Base-by-base conservation (phyloP, 2,797 vertebrate genomes). In the Botia almorhae region DNA sequence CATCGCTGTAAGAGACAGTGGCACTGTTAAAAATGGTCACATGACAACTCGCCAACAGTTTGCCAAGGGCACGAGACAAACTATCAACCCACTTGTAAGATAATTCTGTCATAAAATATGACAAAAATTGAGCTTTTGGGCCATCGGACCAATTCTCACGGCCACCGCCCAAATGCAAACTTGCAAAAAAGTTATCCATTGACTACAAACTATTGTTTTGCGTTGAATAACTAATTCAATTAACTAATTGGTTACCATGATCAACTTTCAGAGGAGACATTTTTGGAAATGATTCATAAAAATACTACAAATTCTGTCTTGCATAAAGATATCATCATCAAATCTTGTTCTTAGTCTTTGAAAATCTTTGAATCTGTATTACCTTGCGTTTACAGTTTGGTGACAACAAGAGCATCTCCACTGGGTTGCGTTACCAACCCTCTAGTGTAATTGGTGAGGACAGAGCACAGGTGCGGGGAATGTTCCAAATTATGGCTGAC, bases 381-480 rank as follows among this genome's bases (percentile, higher is more conserved):
- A 26, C 23, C 6, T 55, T 76, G 17, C 13, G 36, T 36, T 60
- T 50, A 17, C 43, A 8, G n/a, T 78, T 69, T 50, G 46, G 23
- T 39, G n/a, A 56, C 48, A 72, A 19, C 29, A n/a, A 10, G 8
- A 23, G 65, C 12, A 29, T 63, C 83, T 58, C 10, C 11, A 77
- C 0, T 51, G 13, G 29, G 55, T 63, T 71, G 3, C 46, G 50
- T 56, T 29, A 55, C 29, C 11, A 74, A 7, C 36, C 26, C 23
- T 56, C 39, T 21, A 3, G 3, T 77, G 69, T 81, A 76, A 87
- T 74, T 64, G 48, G 14, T 61, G 46, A 69, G 26, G 78, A 80
- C 51, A n/a, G 78, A 75, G 78, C 84, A 81, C 86, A 84, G 84
- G 82, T 82, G 81, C 74, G 60, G 43, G 33, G 12, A 82, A 80